A percentile compares a stretch with the other conserved stretches of the same genome.
phyloP scores from a whole-genome alignment of 2,113 vertebrate genomes.

The Microcebus jonahi region DNA sequence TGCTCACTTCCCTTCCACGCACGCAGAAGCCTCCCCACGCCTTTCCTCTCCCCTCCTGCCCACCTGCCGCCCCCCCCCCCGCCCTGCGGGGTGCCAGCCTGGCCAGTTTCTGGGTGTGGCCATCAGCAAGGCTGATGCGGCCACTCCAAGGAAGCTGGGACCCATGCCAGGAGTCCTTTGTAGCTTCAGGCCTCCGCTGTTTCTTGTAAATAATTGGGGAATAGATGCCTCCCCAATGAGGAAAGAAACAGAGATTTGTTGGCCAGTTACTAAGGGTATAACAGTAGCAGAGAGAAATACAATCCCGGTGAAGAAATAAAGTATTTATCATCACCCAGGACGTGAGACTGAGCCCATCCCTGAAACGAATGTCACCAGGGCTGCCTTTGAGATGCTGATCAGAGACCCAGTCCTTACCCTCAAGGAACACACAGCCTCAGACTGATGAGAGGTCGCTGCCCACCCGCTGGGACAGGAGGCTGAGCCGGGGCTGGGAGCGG shows the following conservation, averaged over 20 bases:
- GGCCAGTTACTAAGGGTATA: conserved; percentile 20
- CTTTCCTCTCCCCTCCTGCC: background rate
- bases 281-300: background rate
- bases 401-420: background rate
- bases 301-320: background rate
- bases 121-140: background rate
- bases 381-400: background rate
- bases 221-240: conserved; percentile 22
- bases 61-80: background rate
- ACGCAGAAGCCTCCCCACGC: background rate
- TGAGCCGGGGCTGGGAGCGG: background rate
- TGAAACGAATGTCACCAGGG: background rate
- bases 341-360: background rate
- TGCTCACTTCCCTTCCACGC: background rate
- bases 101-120: background rate
- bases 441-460: background rate
- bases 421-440: background rate
- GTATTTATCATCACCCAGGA: background rate
- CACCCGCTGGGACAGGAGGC: background rate
- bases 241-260: conserved; percentile 23
- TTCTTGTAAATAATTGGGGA: conserved; percentile 60
- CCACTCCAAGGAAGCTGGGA: conserved; percentile 32
- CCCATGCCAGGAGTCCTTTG: conserved; percentile 44
- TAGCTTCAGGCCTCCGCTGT: conserved; percentile 44
- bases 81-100: background rate